Evolutionary conservation across 2,113 vertebrate genomes (phyloP).

Genomic region (Dromaius novaehollandiae): DNA sequence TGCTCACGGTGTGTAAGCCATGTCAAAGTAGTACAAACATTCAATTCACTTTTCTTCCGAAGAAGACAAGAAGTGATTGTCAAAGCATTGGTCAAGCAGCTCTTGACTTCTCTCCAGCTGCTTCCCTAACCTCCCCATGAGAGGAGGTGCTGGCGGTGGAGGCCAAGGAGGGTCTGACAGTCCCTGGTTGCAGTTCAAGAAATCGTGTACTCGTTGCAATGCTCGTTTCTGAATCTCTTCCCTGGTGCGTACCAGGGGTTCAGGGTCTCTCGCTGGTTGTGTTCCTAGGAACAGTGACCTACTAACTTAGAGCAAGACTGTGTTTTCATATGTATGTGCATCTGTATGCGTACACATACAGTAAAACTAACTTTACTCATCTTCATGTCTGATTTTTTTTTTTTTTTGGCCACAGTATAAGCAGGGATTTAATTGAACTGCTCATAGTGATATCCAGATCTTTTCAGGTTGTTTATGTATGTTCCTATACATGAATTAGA

Average conservation of each 20-base stretch:
- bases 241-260: background rate
- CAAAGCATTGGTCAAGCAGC: background rate
- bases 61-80: background rate
- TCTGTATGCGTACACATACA: no score
- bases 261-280: background rate
- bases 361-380: no score
- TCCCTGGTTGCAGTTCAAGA: background rate
- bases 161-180: background rate
- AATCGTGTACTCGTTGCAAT: background rate
- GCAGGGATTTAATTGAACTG: no score
- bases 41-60: background rate
- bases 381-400: no score
- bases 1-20: accelerated
- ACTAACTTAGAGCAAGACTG: background rate
- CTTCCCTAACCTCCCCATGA: background rate
- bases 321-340: no score
- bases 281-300: background rate
- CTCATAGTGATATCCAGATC: no score
- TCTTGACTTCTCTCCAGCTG: background rate
- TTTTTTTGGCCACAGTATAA: no score
- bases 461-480: no score
- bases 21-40: background rate
- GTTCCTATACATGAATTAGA: background rate
- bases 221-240: background rate
- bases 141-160: background rate